Evolutionary conservation across 2,113 vertebrate species (phyloP), one percentile per base, ranked within the genome.

Genomic region (Felis catus): DNA sequence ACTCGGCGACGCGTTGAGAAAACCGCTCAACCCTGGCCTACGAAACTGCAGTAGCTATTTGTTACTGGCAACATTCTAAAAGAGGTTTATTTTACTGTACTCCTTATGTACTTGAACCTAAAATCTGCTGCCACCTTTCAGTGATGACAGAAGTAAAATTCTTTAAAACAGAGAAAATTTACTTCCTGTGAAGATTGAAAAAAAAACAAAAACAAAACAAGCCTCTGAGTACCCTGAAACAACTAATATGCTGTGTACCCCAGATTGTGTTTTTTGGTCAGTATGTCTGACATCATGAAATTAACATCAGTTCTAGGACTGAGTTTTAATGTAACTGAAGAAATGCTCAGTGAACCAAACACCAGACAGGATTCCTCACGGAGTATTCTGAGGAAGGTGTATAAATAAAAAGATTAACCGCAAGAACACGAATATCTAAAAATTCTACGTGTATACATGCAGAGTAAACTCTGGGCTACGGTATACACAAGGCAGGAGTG

Each of bases 121-220:
- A 91, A 95, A 85, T n/a, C 79, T 73, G 51, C 16, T 71, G 41
- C 63, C 58, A 94, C 4, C 21, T 48, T 96, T 74, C 53, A 89
- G 86, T 79, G 11, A 41, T 31, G 65, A 95, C 41, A 92, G 4
- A 55, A 83, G 58, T 87, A 93, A 90, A 91, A 95, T 68, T 94
- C 53, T 83, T 94, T 95, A 66, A 94, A 92, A 97, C 85, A 68
- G 1, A 93, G n/a, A 85, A 89, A 96, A 93, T 45, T 14, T 23
- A 74, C 53, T 73, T 58, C 19, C 61, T 79, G 48, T 81, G 92
- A 94, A 86, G 41, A 63, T 84, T 95, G 45, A 9, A 45, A 45
- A 31, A 31, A n/a, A 83, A 48, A 13, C 63, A 21, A 31, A 15
- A 63, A 14, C 45, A 45, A 19, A 70, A 7, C 3, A n/a, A 65